Conservation (phyloP, 2,888 invertebrate genomes). For the Flexamia atlantica region DNA sequence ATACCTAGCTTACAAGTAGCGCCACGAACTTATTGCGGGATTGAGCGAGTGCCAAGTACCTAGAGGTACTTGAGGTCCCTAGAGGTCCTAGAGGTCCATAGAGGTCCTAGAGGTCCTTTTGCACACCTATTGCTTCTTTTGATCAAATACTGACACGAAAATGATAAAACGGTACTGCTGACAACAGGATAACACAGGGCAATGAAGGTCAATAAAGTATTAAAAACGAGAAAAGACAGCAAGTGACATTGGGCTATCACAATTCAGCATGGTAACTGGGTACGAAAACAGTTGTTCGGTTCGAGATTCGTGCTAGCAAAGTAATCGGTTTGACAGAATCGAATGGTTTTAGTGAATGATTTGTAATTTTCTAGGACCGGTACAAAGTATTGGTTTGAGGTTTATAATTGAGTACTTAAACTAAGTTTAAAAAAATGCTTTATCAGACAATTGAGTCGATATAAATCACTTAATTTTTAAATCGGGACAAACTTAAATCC, state of each 20-base stretch:
- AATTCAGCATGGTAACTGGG: conserved; percentile 28
- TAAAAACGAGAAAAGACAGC: neutral
- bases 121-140: conserved; percentile 42
- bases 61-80: too few species aligned
- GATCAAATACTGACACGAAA: conserved; percentile 17
- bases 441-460: too few species aligned
- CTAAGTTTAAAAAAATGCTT: too few species aligned
- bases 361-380: too few species aligned
- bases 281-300: neutral
- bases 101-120: conserved; percentile 3
- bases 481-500: neutral
- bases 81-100: too few species aligned
- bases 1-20: conserved; percentile 34
- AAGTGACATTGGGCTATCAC: conserved; percentile 1
- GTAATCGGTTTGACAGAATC: too few species aligned
- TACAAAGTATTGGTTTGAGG: too few species aligned
- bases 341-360: too few species aligned
- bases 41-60: conserved; percentile 51
- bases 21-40: conserved; percentile 42
- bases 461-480: neutral
- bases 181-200: neutral
- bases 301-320: neutral
- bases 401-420: too few species aligned
- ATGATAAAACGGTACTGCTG: neutral
- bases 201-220: neutral